Evolutionary conservation across 1,140 invertebrate species (phyloP).

Genomic region (Stratiolaelaps scimitus): DNA sequence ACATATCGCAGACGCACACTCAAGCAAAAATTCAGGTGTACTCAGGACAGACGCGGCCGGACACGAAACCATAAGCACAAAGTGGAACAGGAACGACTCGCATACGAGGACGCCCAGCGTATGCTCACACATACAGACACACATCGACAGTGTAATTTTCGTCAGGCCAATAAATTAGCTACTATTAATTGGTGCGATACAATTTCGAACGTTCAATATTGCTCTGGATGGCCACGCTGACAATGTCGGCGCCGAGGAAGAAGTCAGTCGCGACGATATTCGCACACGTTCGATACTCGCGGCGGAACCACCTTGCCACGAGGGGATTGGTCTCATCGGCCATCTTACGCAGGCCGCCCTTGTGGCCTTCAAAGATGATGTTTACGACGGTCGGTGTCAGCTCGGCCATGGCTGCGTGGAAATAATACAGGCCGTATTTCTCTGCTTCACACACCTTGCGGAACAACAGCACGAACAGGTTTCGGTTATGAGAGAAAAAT

Average conservation of each 20-base stretch:
- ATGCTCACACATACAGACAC: too few species aligned
- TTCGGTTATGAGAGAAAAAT: conserved; percentile 31
- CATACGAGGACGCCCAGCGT: too few species aligned
- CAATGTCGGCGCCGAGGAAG: conserved; percentile 60
- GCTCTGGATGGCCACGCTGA: conserved; percentile 53
- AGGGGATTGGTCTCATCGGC: conserved; percentile 56
- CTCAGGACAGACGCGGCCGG: too few species aligned
- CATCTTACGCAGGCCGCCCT: conserved; percentile 52
- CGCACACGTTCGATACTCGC: conserved; percentile 51
- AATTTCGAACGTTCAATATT: conserved; percentile 39
- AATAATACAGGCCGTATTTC: conserved; percentile 41
- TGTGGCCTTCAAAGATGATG: conserved; percentile 42
- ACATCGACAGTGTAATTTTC: too few species aligned
- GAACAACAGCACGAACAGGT: conserved; percentile 29
- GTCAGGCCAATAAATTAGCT: too few species aligned
- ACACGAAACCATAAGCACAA: too few species aligned
- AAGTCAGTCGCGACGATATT: conserved; percentile 64
- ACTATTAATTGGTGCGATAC: conserved; percentile 20
- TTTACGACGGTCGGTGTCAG: conserved; percentile 61
- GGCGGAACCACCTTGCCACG: conserved; percentile 52
- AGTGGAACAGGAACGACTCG: too few species aligned
- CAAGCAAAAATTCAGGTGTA: too few species aligned
- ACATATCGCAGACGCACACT: too few species aligned
- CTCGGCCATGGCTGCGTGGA: conserved; percentile 67
- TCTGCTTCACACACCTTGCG: conserved; percentile 24